These are phyloP conservation scores for Arbacia lixula DNA, from an alignment of 53 echinoderm and acorn worm species.

Conservation along the genomic window DNA sequence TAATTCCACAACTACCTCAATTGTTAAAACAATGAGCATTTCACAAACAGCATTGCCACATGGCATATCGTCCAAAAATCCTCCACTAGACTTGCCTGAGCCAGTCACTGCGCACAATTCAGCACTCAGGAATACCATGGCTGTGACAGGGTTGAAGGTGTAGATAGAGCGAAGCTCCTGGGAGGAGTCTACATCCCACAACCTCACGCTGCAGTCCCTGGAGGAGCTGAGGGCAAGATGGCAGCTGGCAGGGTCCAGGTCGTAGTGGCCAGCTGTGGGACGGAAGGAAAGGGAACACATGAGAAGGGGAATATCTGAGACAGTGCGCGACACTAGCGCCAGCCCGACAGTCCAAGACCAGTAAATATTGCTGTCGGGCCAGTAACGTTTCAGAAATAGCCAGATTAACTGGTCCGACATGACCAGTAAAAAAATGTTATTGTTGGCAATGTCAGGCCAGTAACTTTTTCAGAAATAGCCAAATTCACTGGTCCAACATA, in stretches of 20 bases:
- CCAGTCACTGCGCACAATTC: constrained; percentile 62
- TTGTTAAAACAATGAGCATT: too few species aligned
- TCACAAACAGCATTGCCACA: background rate
- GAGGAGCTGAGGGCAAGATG: constrained; percentile 77
- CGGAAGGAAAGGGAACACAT: background rate
- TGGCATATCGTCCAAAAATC: background rate
- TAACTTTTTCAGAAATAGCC: too few species aligned
- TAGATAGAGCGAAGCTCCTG: constrained; percentile 77
- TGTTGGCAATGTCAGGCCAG: too few species aligned
- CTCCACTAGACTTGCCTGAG: constrained; percentile 76
- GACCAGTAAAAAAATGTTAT: too few species aligned
- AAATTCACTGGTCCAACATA: too few species aligned
- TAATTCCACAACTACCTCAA: too few species aligned
- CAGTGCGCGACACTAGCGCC: too few species aligned
- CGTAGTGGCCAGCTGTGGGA: constrained; percentile 60
- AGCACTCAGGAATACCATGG: constrained; percentile 62
- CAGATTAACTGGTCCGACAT: too few species aligned
- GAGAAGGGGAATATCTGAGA: too few species aligned
- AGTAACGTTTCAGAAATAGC: too few species aligned
- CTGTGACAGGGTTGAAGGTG: constrained; percentile 88
- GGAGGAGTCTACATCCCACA: constrained; percentile 80
- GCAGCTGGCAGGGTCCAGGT: constrained; percentile 40
- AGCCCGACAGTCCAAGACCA: too few species aligned
- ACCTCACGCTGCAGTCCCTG: constrained; percentile 79
- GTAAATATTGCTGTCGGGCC: too few species aligned